phyloP scores from a whole-genome alignment of 2,888 invertebrate genomes.

The Teinopalpus imperialis region DNA sequence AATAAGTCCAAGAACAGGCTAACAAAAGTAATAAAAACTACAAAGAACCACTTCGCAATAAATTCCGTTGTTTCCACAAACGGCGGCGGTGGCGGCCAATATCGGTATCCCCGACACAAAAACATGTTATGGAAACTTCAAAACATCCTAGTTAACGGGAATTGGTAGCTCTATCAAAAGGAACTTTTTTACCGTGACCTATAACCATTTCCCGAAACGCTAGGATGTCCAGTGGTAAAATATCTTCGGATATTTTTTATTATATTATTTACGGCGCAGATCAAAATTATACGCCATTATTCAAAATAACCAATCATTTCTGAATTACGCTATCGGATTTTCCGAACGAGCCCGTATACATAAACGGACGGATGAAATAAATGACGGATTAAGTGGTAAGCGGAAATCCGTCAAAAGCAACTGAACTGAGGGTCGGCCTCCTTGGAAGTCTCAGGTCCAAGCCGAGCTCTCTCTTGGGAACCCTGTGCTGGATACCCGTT shows the following conservation, averaged over 20 bases:
- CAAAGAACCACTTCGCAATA: conserved; percentile 9
- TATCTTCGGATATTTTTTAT: neutral
- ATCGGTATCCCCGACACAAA: conserved; percentile 17
- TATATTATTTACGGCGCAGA: too few relatives aligned
- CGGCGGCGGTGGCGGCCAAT: conserved; percentile 4
- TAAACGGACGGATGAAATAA: too few relatives aligned
- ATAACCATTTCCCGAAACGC: conserved; percentile 7
- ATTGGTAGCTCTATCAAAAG: conserved; percentile 14
- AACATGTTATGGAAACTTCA: conserved; percentile 20
- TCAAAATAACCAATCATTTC: too few relatives aligned
- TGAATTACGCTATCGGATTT: too few relatives aligned
- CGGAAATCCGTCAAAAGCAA: too few relatives aligned
- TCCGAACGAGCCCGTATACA: too few relatives aligned
- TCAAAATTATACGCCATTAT: too few relatives aligned
- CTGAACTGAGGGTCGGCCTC: too few relatives aligned
- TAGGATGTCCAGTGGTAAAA: neutral
- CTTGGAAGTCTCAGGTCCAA: too few relatives aligned
- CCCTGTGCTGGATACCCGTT: too few relatives aligned
- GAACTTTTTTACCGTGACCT: conserved; percentile 16
- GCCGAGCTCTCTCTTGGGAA: too few relatives aligned
- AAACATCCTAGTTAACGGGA: conserved; percentile 11
- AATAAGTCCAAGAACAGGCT: conserved; percentile 7
- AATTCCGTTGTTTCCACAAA: conserved; percentile 9
- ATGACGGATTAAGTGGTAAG: too few relatives aligned
- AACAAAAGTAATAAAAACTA: conserved; percentile 20